Base-by-base conservation (phyloP, 2,113 vertebrate genomes). In the Nematolebias whitei region DNA sequence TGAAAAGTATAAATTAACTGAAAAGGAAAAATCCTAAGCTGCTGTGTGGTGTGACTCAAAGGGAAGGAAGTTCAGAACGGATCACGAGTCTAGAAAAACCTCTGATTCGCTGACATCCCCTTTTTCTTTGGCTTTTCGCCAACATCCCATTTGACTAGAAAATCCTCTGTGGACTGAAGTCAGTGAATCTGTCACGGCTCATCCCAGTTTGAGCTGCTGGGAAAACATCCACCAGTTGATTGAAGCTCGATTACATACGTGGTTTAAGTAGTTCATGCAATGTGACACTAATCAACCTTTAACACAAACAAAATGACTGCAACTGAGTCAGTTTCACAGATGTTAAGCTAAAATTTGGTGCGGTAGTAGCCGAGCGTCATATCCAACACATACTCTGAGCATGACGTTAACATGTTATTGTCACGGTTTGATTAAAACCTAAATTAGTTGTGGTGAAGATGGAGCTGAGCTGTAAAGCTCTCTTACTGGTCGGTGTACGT, bases 41-140 rank as follows among this genome's bases (percentile, higher is more conserved):
- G 39, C 23, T 19, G 40, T 76, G 32, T 63, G 51, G 43, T 71
- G 23, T 70, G 63, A 70, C 68, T 39, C 26, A 52, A 51, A 59
- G 71, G 74, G 79, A 86, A 87, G 88, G 82, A 88, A 84, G 67
- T 63, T 80, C 44, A 66, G 61, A 53, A 29, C 29, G 11, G 50
- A 85, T 88, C 86, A 89, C 86, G 88, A 85, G 67, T 2, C 38
- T 15, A 47, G n/a, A 77, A 77, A 56, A 29, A 32, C 0, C 49
- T 45, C 32, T 14, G 29, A 68, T 85, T 53, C 90, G 89, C 91
- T 90, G 91, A 90, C 87, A 52, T 50, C 41, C 22, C 54, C 45
- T 53, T 85, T 87, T 87, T 76, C 56, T 26, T 48, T 84, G 84
- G 87, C 76, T 78, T 83, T 89, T 85, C 80, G 78, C 78, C 83